These are phyloP conservation scores for Callosobruchus maculatus DNA, from an alignment of 2,888 invertebrate species.

Conservation along the genomic window DNA sequence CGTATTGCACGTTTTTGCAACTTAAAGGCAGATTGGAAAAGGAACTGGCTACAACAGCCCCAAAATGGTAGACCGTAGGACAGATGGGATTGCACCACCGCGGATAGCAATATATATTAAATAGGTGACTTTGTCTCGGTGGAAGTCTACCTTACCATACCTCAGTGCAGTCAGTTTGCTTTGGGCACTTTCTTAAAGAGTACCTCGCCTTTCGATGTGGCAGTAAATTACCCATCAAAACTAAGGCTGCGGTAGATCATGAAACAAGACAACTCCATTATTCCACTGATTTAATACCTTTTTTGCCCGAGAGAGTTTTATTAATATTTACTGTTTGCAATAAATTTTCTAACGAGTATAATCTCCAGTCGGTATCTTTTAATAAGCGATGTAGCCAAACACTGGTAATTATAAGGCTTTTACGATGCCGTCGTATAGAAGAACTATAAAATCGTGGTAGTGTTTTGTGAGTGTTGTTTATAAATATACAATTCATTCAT, in stretches of 20 bases:
- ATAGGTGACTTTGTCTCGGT: too few species aligned
- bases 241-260: background rate
- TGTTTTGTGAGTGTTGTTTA: background rate
- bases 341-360: background rate
- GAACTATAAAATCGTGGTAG: background rate
- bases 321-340: background rate
- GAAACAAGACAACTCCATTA: background rate
- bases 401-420: background rate
- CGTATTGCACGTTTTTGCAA: too few species aligned
- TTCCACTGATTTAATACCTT: background rate
- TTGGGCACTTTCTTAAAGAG: background rate
- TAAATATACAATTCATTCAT: background rate
- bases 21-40: too few species aligned
- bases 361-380: background rate
- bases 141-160: too few species aligned
- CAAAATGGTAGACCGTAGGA: too few species aligned
- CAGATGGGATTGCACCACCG: too few species aligned
- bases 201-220: background rate
- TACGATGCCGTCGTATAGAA: background rate
- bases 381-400: background rate
- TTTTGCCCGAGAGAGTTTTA: background rate
- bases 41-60: too few species aligned
- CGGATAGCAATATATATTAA: too few species aligned
- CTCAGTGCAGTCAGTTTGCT: background rate
- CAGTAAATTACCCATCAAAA: background rate